These are phyloP conservation scores for Nothoprocta pentlandii DNA, from an alignment of 2,113 vertebrate genomes.

Conservation along the genomic window DNA sequence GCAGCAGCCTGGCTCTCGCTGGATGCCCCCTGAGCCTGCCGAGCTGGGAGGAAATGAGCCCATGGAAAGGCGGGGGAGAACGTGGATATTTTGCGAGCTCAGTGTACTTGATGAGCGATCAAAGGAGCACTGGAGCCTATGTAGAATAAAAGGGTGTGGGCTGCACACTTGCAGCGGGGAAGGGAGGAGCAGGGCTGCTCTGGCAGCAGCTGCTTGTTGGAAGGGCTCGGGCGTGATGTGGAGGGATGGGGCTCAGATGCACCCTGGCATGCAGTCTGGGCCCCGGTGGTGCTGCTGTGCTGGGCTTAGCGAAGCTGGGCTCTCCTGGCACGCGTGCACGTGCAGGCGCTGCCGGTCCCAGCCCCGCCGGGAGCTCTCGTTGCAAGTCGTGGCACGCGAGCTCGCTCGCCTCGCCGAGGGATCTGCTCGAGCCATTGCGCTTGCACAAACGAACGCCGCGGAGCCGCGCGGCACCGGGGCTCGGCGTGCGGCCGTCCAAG, in stretches of 20 bases:
- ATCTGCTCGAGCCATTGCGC: rapidly evolving
- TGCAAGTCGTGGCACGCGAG: not conserved
- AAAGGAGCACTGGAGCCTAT: not conserved
- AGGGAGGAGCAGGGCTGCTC: not conserved
- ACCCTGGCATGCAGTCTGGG: not conserved
- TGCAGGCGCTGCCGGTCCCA: rapidly evolving
- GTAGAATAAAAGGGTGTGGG: not conserved
- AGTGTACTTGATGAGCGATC: not conserved
- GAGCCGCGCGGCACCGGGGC: rapidly evolving
- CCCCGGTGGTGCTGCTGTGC: rapidly evolving
- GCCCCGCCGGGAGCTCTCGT: rapidly evolving
- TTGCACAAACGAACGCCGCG: rapidly evolving
- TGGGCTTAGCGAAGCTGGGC: rapidly evolving
- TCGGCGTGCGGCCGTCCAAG: too few relatives aligned
- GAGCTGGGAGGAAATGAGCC: not conserved
- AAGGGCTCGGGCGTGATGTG: not conserved
- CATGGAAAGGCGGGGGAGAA: not conserved
- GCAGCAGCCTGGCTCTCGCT: rapidly evolving
- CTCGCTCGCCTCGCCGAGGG: rapidly evolving
- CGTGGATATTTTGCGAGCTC: not conserved
- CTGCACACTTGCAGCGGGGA: not conserved
- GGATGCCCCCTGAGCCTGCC: not conserved
- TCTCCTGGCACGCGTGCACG: rapidly evolving
- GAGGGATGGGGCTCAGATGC: not conserved
- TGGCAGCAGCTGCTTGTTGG: not conserved